Evolutionary conservation across 2,113 vertebrate species (phyloP), one percentile per base, ranked within the genome.

Genomic region (Rostratula benghalensis): DNA sequence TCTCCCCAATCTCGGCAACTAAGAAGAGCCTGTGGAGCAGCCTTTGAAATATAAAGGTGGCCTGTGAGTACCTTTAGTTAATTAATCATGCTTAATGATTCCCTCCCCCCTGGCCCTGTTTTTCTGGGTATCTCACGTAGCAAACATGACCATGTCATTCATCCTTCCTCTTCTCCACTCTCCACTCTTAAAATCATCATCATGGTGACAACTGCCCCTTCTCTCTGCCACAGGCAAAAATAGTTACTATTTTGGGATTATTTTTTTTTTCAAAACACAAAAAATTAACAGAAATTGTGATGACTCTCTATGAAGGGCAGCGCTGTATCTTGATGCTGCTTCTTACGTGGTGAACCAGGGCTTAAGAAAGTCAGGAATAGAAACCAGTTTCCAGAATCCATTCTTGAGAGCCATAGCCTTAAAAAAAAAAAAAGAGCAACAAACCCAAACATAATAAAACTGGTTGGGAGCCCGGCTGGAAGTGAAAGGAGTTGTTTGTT

Each of bases 91-190:
- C 50, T 35, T 48, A 27, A 73, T 61, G 28, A 13, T 13, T 21
- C 28, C 16, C 3, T 2, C 0, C 11, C 6, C 14, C 3, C 39
- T 39, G 39, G 39, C 39, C 39, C 8, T 0, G 0, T 67, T 69
- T 53, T 63, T 56, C 41, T 83, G 43, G 35, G 5, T 30, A 4
- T 31, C 37, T 30, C 1, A 0, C 15, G 5, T 22, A 30, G 60
- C 74, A 50, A 82, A 35, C 2, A 0, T 16, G 65, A 75, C 37
- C 1, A 0, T 23, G 10, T 68, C 22, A 30, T 33, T 81, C 10
- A 8, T 41, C 17, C 4, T 56, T 75, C 65, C 41, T n/a, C 4
- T 24, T 61, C 21, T 35, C 17, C 31, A 30, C 6, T 61, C 21
- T 35, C 17, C 31, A 30, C 6, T 56, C 86, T 91, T 60, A 41